Conservation (phyloP, 2,797 vertebrate genomes). For the Pristis pectinata region DNA sequence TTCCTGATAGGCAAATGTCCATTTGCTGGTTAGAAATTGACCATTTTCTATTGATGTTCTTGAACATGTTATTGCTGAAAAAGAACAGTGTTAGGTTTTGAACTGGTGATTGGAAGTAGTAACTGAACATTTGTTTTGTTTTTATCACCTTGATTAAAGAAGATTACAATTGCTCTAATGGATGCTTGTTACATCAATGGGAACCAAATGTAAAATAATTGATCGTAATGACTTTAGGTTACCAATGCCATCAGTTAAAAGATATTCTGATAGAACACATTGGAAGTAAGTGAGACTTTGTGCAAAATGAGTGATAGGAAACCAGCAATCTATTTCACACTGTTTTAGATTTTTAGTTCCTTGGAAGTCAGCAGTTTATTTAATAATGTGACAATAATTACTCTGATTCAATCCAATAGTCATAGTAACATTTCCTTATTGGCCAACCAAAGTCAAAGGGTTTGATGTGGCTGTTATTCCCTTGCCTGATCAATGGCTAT, state of each 20-base stretch:
- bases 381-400: too few species aligned
- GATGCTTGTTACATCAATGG: background rate
- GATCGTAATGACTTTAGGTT: background rate
- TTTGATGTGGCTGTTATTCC: too few species aligned
- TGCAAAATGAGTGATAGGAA: too few species aligned
- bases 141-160: background rate
- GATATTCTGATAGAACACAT: background rate
- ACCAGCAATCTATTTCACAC: too few species aligned
- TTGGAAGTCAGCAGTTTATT: too few species aligned
- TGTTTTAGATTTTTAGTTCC: too few species aligned
- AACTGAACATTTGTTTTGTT: background rate
- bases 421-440: too few species aligned
- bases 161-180: background rate
- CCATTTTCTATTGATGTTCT: background rate
- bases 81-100: background rate
- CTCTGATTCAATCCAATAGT: too few species aligned
- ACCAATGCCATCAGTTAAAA: background rate
- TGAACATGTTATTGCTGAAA: background rate
- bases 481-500: too few species aligned
- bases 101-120: background rate
- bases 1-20: background rate
- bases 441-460: too few species aligned
- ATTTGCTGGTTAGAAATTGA: background rate
- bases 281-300: too few species aligned
- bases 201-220: conserved; percentile 6